Evolutionary conservation across 2,888 invertebrate genomes (phyloP), one percentile per base, ranked within the genome.

Genomic region (Lacanobia oleracea): DNA sequence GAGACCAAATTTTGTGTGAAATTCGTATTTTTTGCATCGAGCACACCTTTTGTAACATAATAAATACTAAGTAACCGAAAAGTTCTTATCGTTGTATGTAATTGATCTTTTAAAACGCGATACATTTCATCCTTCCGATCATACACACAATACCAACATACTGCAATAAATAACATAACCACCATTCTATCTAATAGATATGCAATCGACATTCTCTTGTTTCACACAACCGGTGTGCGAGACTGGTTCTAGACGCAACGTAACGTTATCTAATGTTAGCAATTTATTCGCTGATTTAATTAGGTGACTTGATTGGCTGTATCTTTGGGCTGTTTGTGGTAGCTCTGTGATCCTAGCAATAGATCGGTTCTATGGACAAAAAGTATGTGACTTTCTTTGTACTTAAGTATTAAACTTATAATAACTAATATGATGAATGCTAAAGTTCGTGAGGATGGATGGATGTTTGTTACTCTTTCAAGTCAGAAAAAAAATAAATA

Each of bases 151-250:
- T 9, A 21, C 9, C 16, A 6, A n/a, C 37, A 21, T 37, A 48
- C 5, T 21, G 10, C 21, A 37, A 59, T 73, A 75, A 61, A 59
- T 18, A 63, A 51, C 40, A 59, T n/a, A 59, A 37, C 18, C 48
- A 66, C 68, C 48, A 48, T 18, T 48, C 21, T 45, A 73, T 56
- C 59, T 45, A 65, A 57, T 64, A 69, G 50, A 73, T 70, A 70
- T 62, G 65, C 67, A 78, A 69, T 63, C 73, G 56, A 60, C 69
- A 80, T 78, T 80, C 77, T 71, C 73, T 64, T 56, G 65, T 84
- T 33, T 59, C 51, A 59, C 67, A 63, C 40, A 76, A 81, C 68
- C 65, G 72, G 72, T 80, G 61, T 63, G 53, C 21, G 61, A 64
- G 67, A 81, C 81, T 67, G 69, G 79, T 79, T 79, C 65, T 54